Evolutionary conservation across 2,888 invertebrate genomes (phyloP).

Genomic region (Poecilobothrus nobilitatus): DNA sequence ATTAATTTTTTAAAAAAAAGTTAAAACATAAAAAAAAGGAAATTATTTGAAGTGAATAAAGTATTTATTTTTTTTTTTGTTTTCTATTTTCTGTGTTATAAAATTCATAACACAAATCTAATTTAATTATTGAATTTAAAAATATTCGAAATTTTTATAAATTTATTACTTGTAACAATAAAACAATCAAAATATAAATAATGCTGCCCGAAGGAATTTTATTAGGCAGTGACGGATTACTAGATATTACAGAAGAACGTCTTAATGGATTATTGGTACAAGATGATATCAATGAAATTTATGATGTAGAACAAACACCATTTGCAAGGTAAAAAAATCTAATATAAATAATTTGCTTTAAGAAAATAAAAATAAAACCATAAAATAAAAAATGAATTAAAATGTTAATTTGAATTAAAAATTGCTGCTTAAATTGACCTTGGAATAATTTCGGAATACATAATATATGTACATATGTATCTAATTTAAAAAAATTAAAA

Average conservation of each 20-base stretch:
- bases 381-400: not conserved
- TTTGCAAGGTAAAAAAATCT: conserved; percentile 63
- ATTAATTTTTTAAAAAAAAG: not conserved
- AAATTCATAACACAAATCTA: no score
- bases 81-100: not conserved
- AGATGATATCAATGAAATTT: conserved; percentile 66
- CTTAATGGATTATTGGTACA: conserved; percentile 60
- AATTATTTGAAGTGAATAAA: not conserved
- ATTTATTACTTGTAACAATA: no score
- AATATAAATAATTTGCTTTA: conserved; percentile 16
- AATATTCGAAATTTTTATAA: no score
- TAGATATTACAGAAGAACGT: conserved; percentile 61
- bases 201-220: conserved; percentile 43
- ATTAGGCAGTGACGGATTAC: conserved; percentile 57
- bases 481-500: no score
- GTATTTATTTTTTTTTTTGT: no score
- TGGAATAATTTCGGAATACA: no score
- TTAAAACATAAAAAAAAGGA: not conserved
- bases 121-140: no score
- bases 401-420: not conserved
- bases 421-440: no score
- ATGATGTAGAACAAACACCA: conserved; percentile 73
- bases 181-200: not conserved
- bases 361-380: conserved; percentile 10
- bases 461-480: no score